Base-by-base conservation (phyloP, 2,113 vertebrate genomes). In the Salvelinus fontinalis region DNA sequence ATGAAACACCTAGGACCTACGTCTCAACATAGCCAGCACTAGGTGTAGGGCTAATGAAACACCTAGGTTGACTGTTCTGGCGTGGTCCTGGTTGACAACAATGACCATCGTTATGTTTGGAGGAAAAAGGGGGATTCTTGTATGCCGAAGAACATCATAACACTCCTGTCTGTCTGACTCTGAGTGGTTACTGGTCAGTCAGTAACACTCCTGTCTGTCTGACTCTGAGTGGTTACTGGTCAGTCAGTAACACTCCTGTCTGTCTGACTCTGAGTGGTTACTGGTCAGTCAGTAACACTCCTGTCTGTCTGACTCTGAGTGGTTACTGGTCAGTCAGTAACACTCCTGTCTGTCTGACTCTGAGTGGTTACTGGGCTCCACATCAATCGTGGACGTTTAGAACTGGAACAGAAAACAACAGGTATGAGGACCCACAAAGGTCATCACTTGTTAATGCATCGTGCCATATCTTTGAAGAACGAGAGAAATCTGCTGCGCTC, bases 181-280 rank as follows among this genome's bases (percentile, higher is more conserved):
- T 72, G 85, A 90, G 81, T 91, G 89, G 92, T 93, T 89, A 92
- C 88, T 78, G 77, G 87, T 31, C 29, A 31, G 29, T 4, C 29
- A 31, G 29, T 4, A 5, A 31, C 4, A 31, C 29, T 31, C 29
- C 29, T 31, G 29, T 31, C 29, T 5, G 31, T 31, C 31, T 34
- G 31, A 34, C 31, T 34, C 31, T 34, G 31, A 34, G 1, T 34
- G 31, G 31, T 34, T 6, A 6, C 31, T 34, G 31, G 31, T 34
- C 31, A 34, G 31, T 6, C 31, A 6, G 31, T 6, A 6, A 34
- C 5, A 34, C 31, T 34, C 31, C 31, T 34, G 31, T 34, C 31
- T 34, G 31, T 34, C 31, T 34, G 31, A 34, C 31, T 34, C 57
- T 72, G 85, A 90, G 80, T 91, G 89, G 92, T 93, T 89, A 92